Evolutionary conservation across 2,113 vertebrate species (phyloP).

Genomic region (Eclectus roratus): DNA sequence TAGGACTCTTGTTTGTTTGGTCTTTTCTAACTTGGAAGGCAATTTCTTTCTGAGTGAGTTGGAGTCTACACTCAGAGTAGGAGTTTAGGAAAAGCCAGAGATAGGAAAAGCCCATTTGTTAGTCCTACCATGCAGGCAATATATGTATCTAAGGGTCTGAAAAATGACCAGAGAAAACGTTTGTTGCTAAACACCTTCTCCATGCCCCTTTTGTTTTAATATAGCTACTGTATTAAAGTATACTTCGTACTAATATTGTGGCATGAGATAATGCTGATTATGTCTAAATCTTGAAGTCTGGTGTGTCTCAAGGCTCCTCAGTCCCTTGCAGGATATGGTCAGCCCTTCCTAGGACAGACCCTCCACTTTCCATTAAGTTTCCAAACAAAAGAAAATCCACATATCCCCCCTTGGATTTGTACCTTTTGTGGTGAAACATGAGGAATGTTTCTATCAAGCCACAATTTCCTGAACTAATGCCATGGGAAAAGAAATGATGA

Average conservation of each 20-base stretch:
- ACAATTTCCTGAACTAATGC: neutral
- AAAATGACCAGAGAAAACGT: neutral
- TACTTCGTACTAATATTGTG: neutral
- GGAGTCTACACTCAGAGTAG: neutral
- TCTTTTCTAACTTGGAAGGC: neutral
- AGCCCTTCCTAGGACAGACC: neutral
- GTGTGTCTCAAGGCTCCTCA: neutral
- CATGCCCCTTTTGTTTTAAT: accelerated
- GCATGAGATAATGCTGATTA: neutral
- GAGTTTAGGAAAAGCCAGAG: neutral
- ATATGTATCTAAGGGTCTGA: neutral
- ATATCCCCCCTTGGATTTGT: neutral
- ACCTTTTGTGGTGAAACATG: neutral
- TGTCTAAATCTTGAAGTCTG: neutral
- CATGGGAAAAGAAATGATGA: neutral
- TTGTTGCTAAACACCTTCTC: neutral
- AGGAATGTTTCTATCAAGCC: neutral
- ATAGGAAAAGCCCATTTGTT: neutral
- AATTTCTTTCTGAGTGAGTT: neutral
- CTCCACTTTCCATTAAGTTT: neutral
- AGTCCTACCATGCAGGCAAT: neutral
- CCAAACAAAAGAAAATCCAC: neutral
- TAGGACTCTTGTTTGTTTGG: neutral
- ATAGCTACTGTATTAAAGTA: neutral
- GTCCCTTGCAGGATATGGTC: neutral